A percentile compares a stretch with the other conserved stretches of the same genome.
These are phyloP conservation scores for Mixornis gularis DNA, from an alignment of 2,113 vertebrate genomes.

Conservation along the genomic window DNA sequence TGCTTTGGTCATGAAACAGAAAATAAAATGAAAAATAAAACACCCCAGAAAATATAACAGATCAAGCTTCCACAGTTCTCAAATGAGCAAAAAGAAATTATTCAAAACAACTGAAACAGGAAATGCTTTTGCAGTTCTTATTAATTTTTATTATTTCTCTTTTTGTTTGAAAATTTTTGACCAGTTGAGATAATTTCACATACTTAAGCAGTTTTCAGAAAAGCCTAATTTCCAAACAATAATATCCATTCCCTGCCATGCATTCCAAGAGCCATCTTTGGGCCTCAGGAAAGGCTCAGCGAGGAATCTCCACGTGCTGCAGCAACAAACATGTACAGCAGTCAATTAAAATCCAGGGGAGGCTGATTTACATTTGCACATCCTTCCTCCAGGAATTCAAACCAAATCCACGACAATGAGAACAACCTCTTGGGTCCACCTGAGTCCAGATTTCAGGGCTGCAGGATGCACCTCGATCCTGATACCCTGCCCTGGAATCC, in stretches of 20 bases:
- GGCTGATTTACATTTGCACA: background rate
- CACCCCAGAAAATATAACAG: background rate
- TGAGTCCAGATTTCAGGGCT: background rate
- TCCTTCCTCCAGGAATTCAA: background rate
- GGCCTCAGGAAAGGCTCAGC: background rate
- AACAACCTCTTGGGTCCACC: background rate
- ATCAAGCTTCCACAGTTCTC: background rate
- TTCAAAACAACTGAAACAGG: background rate
- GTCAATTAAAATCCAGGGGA: background rate
- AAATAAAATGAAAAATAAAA: background rate
- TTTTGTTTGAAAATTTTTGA: background rate
- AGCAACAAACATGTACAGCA: background rate
- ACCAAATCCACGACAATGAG: background rate
- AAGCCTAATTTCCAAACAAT: background rate
- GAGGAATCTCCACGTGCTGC: background rate
- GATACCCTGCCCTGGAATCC: fast-evolving
- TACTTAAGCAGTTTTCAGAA: background rate
- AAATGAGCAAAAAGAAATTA: background rate
- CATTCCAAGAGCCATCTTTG: background rate
- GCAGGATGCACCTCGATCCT: background rate
- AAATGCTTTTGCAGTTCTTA: background rate
- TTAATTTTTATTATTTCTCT: background rate
- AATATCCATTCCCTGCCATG: background rate
- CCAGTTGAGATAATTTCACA: background rate
- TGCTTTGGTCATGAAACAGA: background rate